Evolutionary conservation across 2,797 vertebrate species (phyloP).

Genomic region (Chiroxiphia lanceolata): DNA sequence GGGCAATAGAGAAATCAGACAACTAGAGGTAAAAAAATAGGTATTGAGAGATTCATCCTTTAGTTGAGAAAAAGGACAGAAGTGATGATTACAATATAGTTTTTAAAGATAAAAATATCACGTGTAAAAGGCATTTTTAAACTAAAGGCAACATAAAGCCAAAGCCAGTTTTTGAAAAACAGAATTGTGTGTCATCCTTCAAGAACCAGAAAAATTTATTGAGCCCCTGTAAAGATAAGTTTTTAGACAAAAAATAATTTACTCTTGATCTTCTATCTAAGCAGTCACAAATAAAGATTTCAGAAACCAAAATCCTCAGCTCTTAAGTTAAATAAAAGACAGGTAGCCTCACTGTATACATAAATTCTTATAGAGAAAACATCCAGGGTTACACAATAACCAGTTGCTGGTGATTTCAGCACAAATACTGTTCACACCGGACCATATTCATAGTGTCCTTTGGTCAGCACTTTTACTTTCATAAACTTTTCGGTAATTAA

Average conservation of each 20-base stretch:
- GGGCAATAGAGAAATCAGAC: neutral
- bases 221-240: neutral
- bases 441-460: neutral
- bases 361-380: neutral
- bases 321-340: neutral
- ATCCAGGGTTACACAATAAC: neutral
- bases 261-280: neutral
- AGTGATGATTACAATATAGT: neutral
- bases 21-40: neutral
- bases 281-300: neutral
- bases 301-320: neutral
- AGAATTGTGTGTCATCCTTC: neutral
- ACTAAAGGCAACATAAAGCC: neutral
- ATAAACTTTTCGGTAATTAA: neutral
- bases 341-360: neutral
- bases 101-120: neutral
- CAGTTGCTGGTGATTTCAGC: neutral
- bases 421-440: neutral
- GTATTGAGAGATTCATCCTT: neutral
- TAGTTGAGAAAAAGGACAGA: neutral
- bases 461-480: neutral
- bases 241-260: neutral
- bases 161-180: neutral
- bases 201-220: neutral
- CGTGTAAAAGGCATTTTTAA: neutral